Conservation (phyloP, 2,113 vertebrate species). For the Cichladusa arquata region DNA sequence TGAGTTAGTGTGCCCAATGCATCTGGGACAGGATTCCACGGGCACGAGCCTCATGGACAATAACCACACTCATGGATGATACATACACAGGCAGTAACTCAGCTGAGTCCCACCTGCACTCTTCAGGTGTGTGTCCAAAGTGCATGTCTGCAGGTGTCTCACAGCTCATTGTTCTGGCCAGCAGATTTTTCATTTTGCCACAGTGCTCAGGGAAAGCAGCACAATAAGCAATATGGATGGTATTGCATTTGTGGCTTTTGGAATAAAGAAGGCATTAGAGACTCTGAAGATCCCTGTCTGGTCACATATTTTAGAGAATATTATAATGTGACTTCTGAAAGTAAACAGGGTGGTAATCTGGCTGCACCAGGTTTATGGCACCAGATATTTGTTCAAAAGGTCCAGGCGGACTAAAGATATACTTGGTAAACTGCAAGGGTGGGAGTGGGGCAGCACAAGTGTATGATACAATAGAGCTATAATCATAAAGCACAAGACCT, state of each 20-base stretch:
- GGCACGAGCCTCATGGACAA: neutral
- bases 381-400: neutral
- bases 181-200: neutral
- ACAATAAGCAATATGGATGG: neutral
- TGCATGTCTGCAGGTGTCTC: neutral
- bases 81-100: neutral
- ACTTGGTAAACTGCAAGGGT: neutral
- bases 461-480: slow-evolving; percentile 14
- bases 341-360: neutral
- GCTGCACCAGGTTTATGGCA: neutral
- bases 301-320: neutral
- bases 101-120: neutral
- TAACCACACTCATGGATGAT: too few relatives aligned
- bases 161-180: neutral
- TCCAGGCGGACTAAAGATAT: neutral
- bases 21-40: neutral
- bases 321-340: neutral
- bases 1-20: neutral
- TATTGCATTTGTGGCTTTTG: neutral
- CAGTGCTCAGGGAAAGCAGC: neutral
- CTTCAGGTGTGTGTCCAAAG: neutral
- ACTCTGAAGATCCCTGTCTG: neutral
- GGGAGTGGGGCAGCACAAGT: neutral
- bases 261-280: neutral
- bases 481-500: slow-evolving; percentile 50